Evolutionary conservation across 2,797 vertebrate species (phyloP), one percentile per base, ranked within the genome.

Genomic region (Picus viridis): DNA sequence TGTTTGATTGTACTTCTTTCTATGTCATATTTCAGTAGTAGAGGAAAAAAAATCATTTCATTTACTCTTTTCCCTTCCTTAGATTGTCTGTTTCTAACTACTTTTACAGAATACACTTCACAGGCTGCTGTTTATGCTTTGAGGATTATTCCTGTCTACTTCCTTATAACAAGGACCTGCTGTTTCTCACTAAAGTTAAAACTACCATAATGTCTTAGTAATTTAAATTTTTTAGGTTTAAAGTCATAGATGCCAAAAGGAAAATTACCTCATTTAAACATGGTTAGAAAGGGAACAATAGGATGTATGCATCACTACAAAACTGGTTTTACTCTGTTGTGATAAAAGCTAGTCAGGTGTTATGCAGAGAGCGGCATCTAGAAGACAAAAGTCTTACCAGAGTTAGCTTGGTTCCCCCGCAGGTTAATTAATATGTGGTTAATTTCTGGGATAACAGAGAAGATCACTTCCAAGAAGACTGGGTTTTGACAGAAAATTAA

Each of bases 391-490:
- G 90, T 47, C 12, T 30, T 41, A 71, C 51, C 71, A 51, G 45
- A 22, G 39, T 83, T 64, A 82, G 24, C 39, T 61, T 51, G 7
- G 23, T 59, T 61, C 30, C 68, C 87, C 69, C 67, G 15, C 71
- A 30, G 16, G 57, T 64, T 94, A 84, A n/a, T 84, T 91, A 70
- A 70, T 54, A 49, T 8, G 13, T 83, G 45, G 19, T 69, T 94
- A 49, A 68, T 86, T 88, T 78, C 64, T 83, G 20, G 26, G 16
- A 8, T 76, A 90, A 51, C 18, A 83, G 62, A 23, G 64, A 45
- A 61, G 54, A n/a, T 74, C 10, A 5, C 45, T 93, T 85, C 36
- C 34, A 34, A 84, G 12, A 81, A 54, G 16, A 23, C 49, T 54
- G 3, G 74, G 89, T 87, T 39, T 84, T 70, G 26, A 88, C 36